phyloP scores from a whole-genome alignment of 2,797 vertebrate species.

The Loris lydekkerianus region DNA sequence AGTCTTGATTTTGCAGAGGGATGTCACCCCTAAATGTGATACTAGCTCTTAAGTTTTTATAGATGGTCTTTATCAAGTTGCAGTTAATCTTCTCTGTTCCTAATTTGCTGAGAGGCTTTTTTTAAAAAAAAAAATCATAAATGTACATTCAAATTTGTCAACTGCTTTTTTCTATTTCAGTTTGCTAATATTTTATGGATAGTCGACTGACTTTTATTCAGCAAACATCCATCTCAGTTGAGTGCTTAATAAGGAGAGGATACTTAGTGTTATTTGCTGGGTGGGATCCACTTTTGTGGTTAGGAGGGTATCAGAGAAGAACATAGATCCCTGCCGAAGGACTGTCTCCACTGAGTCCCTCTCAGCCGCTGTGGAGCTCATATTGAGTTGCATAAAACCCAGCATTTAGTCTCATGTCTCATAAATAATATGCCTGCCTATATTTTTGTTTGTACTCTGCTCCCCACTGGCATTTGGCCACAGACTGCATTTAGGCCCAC shows the following conservation, averaged over 20 bases:
- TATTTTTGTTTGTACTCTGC: slow-evolving; percentile 53
- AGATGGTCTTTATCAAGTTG: background rate
- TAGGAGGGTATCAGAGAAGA: background rate
- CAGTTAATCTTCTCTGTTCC: background rate
- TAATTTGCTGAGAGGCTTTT: background rate
- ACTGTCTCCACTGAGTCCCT: background rate
- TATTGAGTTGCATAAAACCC: slow-evolving; percentile 39
- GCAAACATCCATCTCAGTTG: background rate
- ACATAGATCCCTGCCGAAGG: background rate
- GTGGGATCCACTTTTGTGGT: slow-evolving; percentile 32
- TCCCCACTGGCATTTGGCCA: slow-evolving; percentile 54
- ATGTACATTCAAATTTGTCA: background rate
- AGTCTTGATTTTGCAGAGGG: background rate
- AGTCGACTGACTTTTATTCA: slow-evolving; percentile 1
- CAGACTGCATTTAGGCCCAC: slow-evolving; percentile 69
- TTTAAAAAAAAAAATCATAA: background rate
- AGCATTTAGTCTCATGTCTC: slow-evolving; percentile 59
- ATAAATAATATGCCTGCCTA: slow-evolving; percentile 65
- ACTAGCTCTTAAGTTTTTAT: background rate
- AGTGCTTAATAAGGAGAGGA: background rate
- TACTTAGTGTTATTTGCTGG: slow-evolving; percentile 40
- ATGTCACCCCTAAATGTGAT: background rate
- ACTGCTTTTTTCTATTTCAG: background rate
- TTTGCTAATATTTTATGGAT: background rate
- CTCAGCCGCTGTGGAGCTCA: background rate